These are phyloP conservation scores for Calyptommatus sinebrachiatus DNA, from an alignment of 2,113 vertebrate species.

Conservation along the genomic window DNA sequence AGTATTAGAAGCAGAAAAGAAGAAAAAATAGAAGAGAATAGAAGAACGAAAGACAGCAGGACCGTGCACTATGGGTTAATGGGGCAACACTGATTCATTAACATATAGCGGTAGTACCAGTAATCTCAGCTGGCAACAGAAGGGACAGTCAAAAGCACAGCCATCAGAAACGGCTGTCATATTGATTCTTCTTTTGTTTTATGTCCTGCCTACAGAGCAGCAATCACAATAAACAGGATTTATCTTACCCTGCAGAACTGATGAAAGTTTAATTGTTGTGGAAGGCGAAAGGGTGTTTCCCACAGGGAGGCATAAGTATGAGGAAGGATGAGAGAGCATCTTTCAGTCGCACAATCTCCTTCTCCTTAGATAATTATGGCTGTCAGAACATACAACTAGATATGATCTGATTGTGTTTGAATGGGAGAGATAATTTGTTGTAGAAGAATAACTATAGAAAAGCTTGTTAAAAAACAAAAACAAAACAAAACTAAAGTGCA, in stretches of 20 bases:
- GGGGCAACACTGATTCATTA: conserved; percentile 39
- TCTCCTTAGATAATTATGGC: not conserved
- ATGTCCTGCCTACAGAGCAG: conserved; percentile 39
- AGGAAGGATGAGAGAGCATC: not conserved
- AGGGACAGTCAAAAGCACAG: conserved; percentile 38
- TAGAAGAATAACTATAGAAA: not conserved
- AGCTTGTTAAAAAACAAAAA: not conserved
- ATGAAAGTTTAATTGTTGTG: conserved; percentile 30
- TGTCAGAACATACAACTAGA: not conserved
- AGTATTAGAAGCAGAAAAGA: conserved; percentile 32
- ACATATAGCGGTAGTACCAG: not conserved
- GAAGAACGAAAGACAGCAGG: conserved; percentile 37
- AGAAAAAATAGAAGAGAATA: conserved; percentile 2
- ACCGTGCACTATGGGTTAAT: not conserved
- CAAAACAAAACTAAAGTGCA: not conserved
- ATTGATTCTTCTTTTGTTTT: conserved; percentile 52
- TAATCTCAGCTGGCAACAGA: conserved; percentile 17
- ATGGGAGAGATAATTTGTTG: not conserved
- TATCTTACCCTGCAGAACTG: conserved; percentile 24
- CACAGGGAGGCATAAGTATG: not conserved
- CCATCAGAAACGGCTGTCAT: conserved; percentile 14
- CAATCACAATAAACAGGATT: conserved; percentile 37
- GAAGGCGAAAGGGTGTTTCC: not conserved
- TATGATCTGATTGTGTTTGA: not conserved
- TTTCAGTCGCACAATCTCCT: not conserved